Base-by-base conservation (phyloP, 2,797 vertebrate genomes). In the Galago senegalensis region DNA sequence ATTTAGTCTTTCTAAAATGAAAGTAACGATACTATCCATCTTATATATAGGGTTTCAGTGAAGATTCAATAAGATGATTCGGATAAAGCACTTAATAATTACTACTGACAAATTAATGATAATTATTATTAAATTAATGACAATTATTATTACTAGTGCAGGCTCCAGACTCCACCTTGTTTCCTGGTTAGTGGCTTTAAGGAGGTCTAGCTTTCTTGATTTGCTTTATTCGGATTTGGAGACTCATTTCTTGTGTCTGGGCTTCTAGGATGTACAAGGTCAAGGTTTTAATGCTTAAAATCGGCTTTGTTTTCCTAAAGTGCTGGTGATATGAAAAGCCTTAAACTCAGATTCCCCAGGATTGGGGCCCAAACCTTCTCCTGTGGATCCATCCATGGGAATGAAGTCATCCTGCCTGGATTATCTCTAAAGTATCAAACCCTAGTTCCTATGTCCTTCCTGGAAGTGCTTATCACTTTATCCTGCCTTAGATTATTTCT, bases 1-100 rank as follows among this genome's bases (percentile, higher is more conserved):
- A 94, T 40, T 94, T 31, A 49, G 17, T 89, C 8, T 87, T 25
- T 72, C 63, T 90, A 63, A 93, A 94, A 91, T 43, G 58, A 77
- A 93, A 88, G 86, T 86, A 77, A 88, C 79, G 14, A 21, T 53
- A 77, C 34, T 49, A 70, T 1, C 8, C 31, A 56, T 40, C 34
- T 65, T 46, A 49, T 25, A 84, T 46, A 49, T 25, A 84, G 70
- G n/a, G 86, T 86, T 88, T 3, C 37, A 46, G 31, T 87, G 58
- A 95, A 70, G 82, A 87, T 65, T 81, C 89, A 46, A 60, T 34
- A 60, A 65, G 43, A 43, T 89, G 21, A 49, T 92, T 61, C 67
- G 72, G 21, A 10, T 46, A 87, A 96, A 56, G 25, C 6, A 72
- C 3, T 85, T 87, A 77, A 58, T 49, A 63, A 25, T 29, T 82